phyloP scores from a whole-genome alignment of 2,888 invertebrate genomes.

The Antitype chi region DNA sequence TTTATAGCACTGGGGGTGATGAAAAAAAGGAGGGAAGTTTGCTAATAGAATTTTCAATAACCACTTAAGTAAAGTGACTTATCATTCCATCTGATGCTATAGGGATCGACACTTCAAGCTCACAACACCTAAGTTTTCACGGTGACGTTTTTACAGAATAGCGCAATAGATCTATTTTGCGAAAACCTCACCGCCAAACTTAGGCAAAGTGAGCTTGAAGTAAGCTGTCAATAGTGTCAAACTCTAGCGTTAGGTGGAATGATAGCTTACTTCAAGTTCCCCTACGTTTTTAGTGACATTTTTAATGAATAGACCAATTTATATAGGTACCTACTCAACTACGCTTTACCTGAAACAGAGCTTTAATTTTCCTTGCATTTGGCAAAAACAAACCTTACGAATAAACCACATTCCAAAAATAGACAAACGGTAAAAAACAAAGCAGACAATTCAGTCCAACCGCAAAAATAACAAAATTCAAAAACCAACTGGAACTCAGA shows the following conservation, averaged over 20 bases:
- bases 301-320: background rate
- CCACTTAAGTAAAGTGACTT: too few species aligned
- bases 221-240: background rate
- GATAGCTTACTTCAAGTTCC: background rate
- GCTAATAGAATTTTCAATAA: slow-evolving; percentile 9
- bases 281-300: background rate
- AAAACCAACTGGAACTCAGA: background rate
- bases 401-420: background rate
- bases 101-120: too few species aligned
- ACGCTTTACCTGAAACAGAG: background rate
- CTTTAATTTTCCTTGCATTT: background rate
- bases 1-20: slow-evolving; percentile 7
- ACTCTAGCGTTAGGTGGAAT: too few species aligned
- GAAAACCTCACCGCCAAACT: background rate
- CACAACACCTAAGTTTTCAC: too few species aligned
- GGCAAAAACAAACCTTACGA: slow-evolving; percentile 8
- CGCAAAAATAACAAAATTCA: slow-evolving; percentile 19
- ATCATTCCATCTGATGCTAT: too few species aligned
- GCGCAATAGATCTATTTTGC: too few species aligned
- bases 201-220: background rate
- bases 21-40: slow-evolving; percentile 15
- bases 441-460: background rate
- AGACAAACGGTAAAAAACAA: slow-evolving; percentile 6
- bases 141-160: too few species aligned
- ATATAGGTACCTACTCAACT: background rate